phyloP scores from a whole-genome alignment of 2,797 vertebrate species.

The Eptatretus atami region DNA sequence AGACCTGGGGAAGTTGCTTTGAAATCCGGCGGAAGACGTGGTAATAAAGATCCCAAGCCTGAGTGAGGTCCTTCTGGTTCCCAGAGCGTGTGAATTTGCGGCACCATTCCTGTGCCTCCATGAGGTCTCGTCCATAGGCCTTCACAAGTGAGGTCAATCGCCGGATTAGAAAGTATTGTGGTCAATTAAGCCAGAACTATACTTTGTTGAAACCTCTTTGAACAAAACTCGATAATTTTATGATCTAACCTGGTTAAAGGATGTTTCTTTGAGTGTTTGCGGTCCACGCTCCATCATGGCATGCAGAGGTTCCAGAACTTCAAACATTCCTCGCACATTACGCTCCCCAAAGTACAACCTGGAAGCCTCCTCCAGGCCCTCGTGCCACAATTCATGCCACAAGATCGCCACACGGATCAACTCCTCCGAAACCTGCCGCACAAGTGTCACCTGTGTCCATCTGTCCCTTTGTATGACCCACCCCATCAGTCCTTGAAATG shows the following conservation, averaged over 20 bases:
- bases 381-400: slow-evolving; percentile 99
- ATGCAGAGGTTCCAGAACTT: slow-evolving; percentile 77
- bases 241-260: slow-evolving; percentile 60
- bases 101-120: slow-evolving; percentile 98
- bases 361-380: slow-evolving; percentile 76
- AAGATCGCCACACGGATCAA: slow-evolving; percentile 87
- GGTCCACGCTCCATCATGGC: slow-evolving; percentile 97
- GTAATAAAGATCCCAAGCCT: slow-evolving; percentile 97
- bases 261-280: slow-evolving; percentile 90
- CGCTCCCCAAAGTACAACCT: slow-evolving; percentile 86
- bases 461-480: too few relatives aligned
- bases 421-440: slow-evolving; percentile 62
- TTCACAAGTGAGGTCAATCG: slow-evolving; percentile 12
- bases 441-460: neutral
- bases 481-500: too few relatives aligned
- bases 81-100: slow-evolving; percentile 96
- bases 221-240: slow-evolving; percentile 1
- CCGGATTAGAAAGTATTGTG: too few relatives aligned
- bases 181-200: too few relatives aligned
- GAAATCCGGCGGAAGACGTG: slow-evolving; percentile 89
- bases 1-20: slow-evolving; percentile 82
- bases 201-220: neutral
- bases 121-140: slow-evolving; percentile 84
- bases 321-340: slow-evolving; percentile 96
- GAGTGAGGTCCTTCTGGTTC: slow-evolving; percentile 85